phyloP scores from a whole-genome alignment of 2,888 invertebrate species.

The Onchidella celtica region DNA sequence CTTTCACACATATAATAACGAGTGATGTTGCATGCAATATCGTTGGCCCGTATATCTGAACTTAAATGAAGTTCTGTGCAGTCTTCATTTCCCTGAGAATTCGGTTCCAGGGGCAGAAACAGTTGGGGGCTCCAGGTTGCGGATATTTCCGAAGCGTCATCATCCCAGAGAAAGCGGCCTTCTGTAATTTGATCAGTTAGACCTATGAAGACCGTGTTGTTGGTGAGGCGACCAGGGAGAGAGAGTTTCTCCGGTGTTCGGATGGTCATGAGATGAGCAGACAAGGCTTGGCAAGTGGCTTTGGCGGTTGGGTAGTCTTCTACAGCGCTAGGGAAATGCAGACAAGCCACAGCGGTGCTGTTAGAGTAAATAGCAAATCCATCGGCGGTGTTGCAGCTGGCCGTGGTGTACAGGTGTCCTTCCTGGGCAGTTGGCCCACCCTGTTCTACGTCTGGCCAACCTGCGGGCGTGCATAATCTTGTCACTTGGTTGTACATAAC shows the following conservation, averaged over 20 bases:
- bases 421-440: neutral
- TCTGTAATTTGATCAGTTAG: neutral
- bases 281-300: neutral
- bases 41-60: neutral
- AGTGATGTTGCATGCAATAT: neutral
- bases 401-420: neutral
- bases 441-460: neutral
- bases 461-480: neutral
- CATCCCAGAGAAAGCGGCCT: neutral
- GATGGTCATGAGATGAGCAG: neutral
- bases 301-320: neutral
- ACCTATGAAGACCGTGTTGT: neutral
- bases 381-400: neutral
- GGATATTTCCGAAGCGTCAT: neutral
- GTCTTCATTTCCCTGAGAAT: neutral
- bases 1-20: neutral
- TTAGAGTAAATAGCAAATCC: neutral
- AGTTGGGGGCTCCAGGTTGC: neutral
- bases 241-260: neutral
- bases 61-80: neutral
- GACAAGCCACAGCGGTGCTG: neutral
- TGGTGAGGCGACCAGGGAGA: neutral
- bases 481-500: neutral
- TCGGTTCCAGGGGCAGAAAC: neutral
- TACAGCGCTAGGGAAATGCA: neutral